Conservation (phyloP, 1,140 invertebrate genomes). For the Kradibia gibbosae region DNA sequence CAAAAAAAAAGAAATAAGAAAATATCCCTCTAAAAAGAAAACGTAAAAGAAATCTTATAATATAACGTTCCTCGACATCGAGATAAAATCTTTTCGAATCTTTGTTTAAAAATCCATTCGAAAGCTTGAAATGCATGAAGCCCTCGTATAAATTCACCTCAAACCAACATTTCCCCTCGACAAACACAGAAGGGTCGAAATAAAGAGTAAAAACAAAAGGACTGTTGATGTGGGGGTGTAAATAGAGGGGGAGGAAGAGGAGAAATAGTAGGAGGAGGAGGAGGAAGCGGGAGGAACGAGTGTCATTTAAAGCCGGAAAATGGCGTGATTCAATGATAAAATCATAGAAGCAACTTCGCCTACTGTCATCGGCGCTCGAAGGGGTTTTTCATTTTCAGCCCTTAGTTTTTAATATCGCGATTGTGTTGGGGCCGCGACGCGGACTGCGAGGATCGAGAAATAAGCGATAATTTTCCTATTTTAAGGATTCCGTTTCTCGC, state of each 20-base stretch:
- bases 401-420: slow-evolving; percentile 40
- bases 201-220: slow-evolving; percentile 22
- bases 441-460: background rate
- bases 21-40: slow-evolving; percentile 6
- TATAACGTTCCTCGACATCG: slow-evolving; percentile 28
- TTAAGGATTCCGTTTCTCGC: slow-evolving; percentile 35
- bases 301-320: slow-evolving; percentile 33
- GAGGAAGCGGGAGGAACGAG: background rate
- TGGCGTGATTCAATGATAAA: slow-evolving; percentile 39
- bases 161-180: slow-evolving; percentile 39
- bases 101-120: slow-evolving; percentile 46
- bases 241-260: background rate
- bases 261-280: background rate
- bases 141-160: slow-evolving; percentile 29
- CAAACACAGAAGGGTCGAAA: slow-evolving; percentile 24
- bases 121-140: slow-evolving; percentile 37
- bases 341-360: slow-evolving; percentile 1
- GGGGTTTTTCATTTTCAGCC: slow-evolving; percentile 46
- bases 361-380: slow-evolving; percentile 9
- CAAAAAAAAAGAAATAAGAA: background rate
- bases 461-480: background rate
- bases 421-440: background rate
- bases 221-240: background rate
- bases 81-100: slow-evolving; percentile 41
- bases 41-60: slow-evolving; percentile 25